Base-by-base conservation (phyloP, 2,113 vertebrate genomes). In the Channa maculata region DNA sequence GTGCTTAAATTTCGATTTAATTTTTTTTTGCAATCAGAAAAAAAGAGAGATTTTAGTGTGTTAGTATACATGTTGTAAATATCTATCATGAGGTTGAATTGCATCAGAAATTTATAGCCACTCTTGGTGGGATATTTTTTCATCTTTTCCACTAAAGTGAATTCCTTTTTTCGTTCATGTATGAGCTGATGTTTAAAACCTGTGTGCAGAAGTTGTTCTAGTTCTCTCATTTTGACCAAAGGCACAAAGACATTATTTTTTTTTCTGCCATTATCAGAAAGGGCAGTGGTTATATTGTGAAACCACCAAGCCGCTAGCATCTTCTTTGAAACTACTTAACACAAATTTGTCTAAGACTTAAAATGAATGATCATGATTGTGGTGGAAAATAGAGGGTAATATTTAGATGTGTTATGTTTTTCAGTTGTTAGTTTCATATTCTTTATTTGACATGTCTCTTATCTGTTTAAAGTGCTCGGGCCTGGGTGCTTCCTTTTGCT, bases 401-500 rank as follows among this genome's bases (percentile, higher is more conserved):
- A 24, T 24, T 24, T 24, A 24, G 24, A 24, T 24, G 24, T 44
- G 55, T 62, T 24, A 24, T 45, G n/a, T 43, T 3, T 60, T 43
- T 61, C 24, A 1, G 24, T 33, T 5, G 8, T 24, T 12, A 39
- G 24, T 24, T 24, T 69, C 39, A 13, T 14, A 33, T 62, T 33
- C 6, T 3, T 57, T 13, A 49, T 36, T 41, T 14, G 14, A 50
- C 14, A 1, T 76, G 1, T 87, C 66, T 54, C 60, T 59, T 86
- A 5, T 89, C 5, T 58, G 76, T 86, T 75, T 4, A 77, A 80
- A 99, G 98, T 99, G 98, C 85, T 99, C 98, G 37, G 97, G 98
- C 65, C 95, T 99, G 6, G 98, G 98, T 71, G 98, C 98, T 66
- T 98, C 98, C 3, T 99, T 99, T 82, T 99, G 98, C 87, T 99